Percentiles rank a stretch among this genome's conserved stretches.
Conservation (phyloP, 2,113 vertebrate species). For the Apteryx mantelli region DNA sequence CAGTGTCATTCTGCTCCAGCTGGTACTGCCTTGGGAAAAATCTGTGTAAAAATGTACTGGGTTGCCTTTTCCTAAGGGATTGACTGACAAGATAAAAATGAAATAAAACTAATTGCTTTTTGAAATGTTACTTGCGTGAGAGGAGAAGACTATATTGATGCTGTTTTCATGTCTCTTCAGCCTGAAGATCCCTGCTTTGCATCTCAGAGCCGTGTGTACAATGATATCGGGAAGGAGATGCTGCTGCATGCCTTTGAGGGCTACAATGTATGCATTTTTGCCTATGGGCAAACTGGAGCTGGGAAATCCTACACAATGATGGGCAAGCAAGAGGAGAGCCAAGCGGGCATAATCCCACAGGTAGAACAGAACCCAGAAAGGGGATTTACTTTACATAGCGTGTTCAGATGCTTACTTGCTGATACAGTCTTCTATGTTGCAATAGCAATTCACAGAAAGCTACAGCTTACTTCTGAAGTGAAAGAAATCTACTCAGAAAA, state of each 20-base stretch:
- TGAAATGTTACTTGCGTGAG: neutral
- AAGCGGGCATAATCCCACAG: slow-evolving; percentile 98
- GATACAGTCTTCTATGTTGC: neutral
- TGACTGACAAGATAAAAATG: neutral
- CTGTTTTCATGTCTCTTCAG: slow-evolving; percentile 70
- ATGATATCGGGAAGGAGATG: slow-evolving; percentile 99
- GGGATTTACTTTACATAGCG: neutral
- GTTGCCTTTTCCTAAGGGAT: neutral
- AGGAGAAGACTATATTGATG: neutral
- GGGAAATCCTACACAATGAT: slow-evolving; percentile 99
- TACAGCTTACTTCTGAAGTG: neutral
- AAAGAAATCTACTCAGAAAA: neutral
- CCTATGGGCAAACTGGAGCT: slow-evolving; percentile 97
- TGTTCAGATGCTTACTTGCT: neutral
- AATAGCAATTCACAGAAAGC: neutral
- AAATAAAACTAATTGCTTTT: neutral
- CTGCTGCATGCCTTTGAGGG: slow-evolving; percentile 96
- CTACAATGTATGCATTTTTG: slow-evolving; percentile 98
- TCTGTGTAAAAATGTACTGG: neutral
- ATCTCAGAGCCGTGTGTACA: slow-evolving; percentile 94
- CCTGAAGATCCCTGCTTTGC: slow-evolving; percentile 93
- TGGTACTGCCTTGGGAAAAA: neutral
- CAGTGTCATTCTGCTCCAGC: neutral
- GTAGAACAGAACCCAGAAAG: slow-evolving; percentile 67
- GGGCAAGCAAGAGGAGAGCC: slow-evolving; percentile 98